Evolutionary conservation across 2,797 vertebrate genomes (phyloP), one percentile per base, ranked within the genome.

Genomic region (Eleutherodactylus coqui): DNA sequence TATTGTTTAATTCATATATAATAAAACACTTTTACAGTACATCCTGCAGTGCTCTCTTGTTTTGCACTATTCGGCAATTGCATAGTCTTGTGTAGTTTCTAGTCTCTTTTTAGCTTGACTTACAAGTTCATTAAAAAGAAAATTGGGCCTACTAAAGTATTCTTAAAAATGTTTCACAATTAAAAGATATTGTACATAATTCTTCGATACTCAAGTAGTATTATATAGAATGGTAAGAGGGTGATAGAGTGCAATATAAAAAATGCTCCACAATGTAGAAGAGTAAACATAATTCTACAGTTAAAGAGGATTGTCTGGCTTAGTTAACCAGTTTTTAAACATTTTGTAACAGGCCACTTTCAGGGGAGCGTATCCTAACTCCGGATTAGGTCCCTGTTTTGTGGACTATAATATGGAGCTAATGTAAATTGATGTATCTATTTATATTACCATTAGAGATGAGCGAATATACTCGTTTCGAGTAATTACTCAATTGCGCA

Each of bases 1-100:
- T 85, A 85, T 87, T 87, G 60, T 87, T 87, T 87, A 83, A 84
- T 84, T 64, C 75, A 84, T 49, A 84, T 79, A 73, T 45, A 83
- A 87, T 87, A 75, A 79, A 79, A 47, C 76, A 84, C 5, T 64
- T 82, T 86, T 87, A 84, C 34, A 64, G 58, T 58, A 77, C 67
- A 62, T 72, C 78, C 69, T 64, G 64, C 86, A 82, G 67, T 79
- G 78, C 49, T 58, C 49, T 45, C 47, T 84, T 69, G 38, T 69
- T 85, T 85, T 79, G 58, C 64, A 72, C 29, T 58, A 43, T 79
- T 85, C 62, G 45, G 69, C 49, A 34, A 29, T 38, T 79, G 36
- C 41, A 73, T 21, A 76, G 51, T 51, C 43, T 51, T 41, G 32
- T 51, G 36, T 21, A 47, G 41, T 73, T 79, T 43, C 55, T 21